These are phyloP conservation scores for Nomada lathburiana DNA, from an alignment of 2,888 invertebrate genomes.

Conservation along the genomic window DNA sequence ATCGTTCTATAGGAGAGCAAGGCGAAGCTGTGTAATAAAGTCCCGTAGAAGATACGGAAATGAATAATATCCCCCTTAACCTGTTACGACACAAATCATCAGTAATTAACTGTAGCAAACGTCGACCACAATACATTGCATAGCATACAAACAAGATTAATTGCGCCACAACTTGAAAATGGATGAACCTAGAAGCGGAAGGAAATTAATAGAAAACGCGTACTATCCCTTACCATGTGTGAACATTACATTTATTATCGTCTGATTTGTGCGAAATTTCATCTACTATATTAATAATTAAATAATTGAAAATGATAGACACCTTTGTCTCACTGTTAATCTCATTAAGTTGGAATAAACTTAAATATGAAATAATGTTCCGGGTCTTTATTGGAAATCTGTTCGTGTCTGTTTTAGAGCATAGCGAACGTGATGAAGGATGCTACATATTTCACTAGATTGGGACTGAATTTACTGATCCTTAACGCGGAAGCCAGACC, in stretches of 20 bases:
- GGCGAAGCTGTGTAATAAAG: slow-evolving; percentile 2
- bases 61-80: slow-evolving; percentile 26
- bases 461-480: slow-evolving; percentile 90
- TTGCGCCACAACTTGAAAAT: neutral
- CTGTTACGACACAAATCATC: slow-evolving; percentile 19
- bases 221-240: neutral
- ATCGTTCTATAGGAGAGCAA: no score
- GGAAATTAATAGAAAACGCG: neutral
- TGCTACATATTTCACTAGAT: slow-evolving; percentile 87
- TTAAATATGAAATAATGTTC: neutral
- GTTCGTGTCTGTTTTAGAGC: slow-evolving; percentile 86
- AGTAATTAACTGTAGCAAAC: slow-evolving; percentile 29
- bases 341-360: no score
- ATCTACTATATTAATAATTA: no score
- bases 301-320: neutral
- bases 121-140: neutral
- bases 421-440: slow-evolving; percentile 91
- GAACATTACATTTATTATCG: neutral
- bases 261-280: neutral
- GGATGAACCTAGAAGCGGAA: neutral
- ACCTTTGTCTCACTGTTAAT: neutral
- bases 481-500: slow-evolving; percentile 89
- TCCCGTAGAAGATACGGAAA: neutral
- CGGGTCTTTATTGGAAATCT: neutral
- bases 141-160: slow-evolving; percentile 15